These are phyloP conservation scores for Capitulum mitella DNA, from an alignment of 2,888 invertebrate species.

Conservation along the genomic window DNA sequence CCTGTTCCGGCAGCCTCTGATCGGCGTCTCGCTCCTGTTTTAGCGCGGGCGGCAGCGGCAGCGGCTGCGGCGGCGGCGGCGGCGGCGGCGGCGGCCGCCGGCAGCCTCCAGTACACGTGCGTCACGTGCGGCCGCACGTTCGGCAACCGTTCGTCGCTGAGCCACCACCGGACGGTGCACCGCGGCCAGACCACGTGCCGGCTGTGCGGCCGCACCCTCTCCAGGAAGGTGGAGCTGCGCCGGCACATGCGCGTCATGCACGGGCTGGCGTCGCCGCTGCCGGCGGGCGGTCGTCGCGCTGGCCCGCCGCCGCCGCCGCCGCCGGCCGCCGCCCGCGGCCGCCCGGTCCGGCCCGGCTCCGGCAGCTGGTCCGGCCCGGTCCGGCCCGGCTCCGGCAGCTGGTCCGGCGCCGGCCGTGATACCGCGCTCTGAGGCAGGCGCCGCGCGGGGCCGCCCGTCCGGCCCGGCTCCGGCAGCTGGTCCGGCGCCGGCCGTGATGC, in stretches of 20 bases:
- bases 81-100: neutral
- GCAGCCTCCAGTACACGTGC: conserved; percentile 30
- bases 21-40: too few species aligned
- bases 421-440: too few species aligned
- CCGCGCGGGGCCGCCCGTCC: too few species aligned
- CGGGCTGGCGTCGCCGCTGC: conserved; percentile 40
- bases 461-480: too few species aligned
- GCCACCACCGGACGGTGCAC: conserved; percentile 31
- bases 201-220: conserved; percentile 44
- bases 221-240: conserved; percentile 42
- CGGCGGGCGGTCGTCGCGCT: conserved; percentile 48
- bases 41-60: neutral
- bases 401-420: conserved; percentile 31
- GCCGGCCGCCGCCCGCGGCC: conserved; percentile 46
- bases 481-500: conserved; percentile 30
- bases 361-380: too few species aligned
- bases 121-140: conserved; percentile 30
- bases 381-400: too few species aligned
- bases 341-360: conserved; percentile 34
- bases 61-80: neutral
- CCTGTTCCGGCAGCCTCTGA: too few species aligned
- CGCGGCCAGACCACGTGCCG: conserved; percentile 43
- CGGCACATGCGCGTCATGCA: conserved; percentile 37
- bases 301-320: conserved; percentile 49
- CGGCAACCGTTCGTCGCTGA: conserved; percentile 30